Percentiles rank a stretch among this genome's conserved stretches.
Conservation (phyloP, 1,140 invertebrate species). For the Lordiphosa stackelbergi region DNA sequence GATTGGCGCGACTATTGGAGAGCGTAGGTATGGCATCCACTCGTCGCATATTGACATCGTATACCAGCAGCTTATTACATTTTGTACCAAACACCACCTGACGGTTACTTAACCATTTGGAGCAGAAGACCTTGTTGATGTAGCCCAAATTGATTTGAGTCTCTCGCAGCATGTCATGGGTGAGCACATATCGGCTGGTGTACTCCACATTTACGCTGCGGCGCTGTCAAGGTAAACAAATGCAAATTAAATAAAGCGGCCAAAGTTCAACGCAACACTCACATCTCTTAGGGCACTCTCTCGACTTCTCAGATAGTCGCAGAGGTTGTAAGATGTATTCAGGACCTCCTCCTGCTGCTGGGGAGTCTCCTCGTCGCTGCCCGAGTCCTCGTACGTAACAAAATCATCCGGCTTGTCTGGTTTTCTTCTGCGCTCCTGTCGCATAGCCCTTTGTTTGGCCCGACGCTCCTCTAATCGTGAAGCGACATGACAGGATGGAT, state of each 20-base stretch:
- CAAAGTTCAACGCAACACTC: conserved; percentile 25
- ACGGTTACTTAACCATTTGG: conserved; percentile 95
- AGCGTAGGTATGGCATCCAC: conserved; percentile 92
- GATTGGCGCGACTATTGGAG: conserved; percentile 78
- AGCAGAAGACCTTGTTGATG: conserved; percentile 98
- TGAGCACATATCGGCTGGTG: conserved; percentile 90
- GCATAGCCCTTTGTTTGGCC: conserved; percentile 81
- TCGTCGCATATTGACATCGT: conserved; percentile 87
- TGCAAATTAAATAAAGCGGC: conserved; percentile 3
- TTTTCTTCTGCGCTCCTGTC: conserved; percentile 85
- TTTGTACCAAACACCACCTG: conserved; percentile 97
- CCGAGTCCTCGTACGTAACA: conserved; percentile 90
- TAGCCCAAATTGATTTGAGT: conserved; percentile 88
- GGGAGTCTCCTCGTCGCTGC: conserved; percentile 87
- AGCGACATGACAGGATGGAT: conserved; percentile 84
- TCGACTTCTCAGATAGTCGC: conserved; percentile 88
- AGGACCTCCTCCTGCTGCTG: conserved; percentile 84
- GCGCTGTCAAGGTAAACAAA: conserved; percentile 66
- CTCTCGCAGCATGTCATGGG: conserved; percentile 92
- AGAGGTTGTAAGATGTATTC: conserved; percentile 89
- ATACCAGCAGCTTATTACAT: conserved; percentile 95
- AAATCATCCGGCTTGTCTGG: conserved; percentile 93
- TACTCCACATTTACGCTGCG: conserved; percentile 87
- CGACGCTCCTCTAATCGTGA: conserved; percentile 85
- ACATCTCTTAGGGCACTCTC: conserved; percentile 85